Evolutionary conservation across 1,140 invertebrate genomes (phyloP), one percentile per base, ranked within the genome.

Genomic region (Papilio xuthus): DNA sequence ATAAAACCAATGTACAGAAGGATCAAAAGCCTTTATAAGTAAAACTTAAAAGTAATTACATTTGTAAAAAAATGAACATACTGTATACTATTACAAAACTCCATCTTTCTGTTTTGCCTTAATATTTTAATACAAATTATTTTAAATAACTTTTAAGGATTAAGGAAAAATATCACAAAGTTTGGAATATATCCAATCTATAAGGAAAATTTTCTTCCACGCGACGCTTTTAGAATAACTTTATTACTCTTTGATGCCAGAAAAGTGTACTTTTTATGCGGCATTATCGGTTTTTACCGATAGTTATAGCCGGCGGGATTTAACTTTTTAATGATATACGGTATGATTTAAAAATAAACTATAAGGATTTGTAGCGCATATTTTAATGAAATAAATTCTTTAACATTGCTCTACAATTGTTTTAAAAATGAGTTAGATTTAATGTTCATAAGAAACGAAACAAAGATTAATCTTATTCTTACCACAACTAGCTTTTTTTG

Each of bases 181-280:
- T 26, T 37, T 71, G 69, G 71, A 73, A 73, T 44, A 73, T 73
- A 73, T 73, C 71, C 71, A 73, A 44, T 23, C 37, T 47, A 47
- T 23, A 23, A 42, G 23, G 41, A 47, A 72, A 71, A 44, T 23
- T 47, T 47, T 73, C 32, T 23, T 20, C 12, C 20, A 26, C 71
- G 26, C 71, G 71, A 73, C 23, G 41, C 71, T 47, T 41, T 47
- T 73, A 47, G 20, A 73, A 73, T 73, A 73, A 73, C n/a, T 73
- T 73, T 73, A 73, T 73, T 73, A 73, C 71, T 73, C 71, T 47
- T n/a, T 73, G 71, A 73, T 73, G 71, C 71, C 71, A 73, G 71
- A 26, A 73, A 73, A 73, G 23, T 23, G 41, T 47, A 73, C 71
- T 20, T 44, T 73, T 73, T 73, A 73, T 73, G 42, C 71, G 50